A percentile compares a stretch with the other conserved stretches of the same genome.
phyloP scores from a whole-genome alignment of 2,113 vertebrate genomes.

The Centrocercus urophasianus region DNA sequence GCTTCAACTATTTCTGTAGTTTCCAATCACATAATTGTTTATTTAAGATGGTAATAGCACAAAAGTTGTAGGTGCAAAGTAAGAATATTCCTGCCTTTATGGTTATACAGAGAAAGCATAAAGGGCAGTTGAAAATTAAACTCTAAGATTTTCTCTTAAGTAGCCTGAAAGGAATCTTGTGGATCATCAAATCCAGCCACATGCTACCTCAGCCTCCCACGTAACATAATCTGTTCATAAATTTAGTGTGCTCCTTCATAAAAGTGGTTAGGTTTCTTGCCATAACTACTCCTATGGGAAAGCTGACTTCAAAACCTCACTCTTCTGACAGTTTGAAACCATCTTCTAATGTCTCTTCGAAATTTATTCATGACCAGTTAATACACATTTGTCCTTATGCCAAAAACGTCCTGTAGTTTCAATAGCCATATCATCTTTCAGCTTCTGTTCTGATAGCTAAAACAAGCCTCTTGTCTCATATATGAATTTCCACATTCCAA shows the following conservation, averaged over 20 bases:
- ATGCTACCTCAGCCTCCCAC: background rate
- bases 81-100: background rate
- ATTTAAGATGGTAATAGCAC: background rate
- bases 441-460: slow-evolving; percentile 16
- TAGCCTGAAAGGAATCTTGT: background rate
- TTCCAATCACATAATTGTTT: background rate
- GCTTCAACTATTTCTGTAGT: background rate
- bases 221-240: slow-evolving; percentile 32
- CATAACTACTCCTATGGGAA: slow-evolving; percentile 33
- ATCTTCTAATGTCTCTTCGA: slow-evolving; percentile 3
- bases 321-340: slow-evolving; percentile 27
- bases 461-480: rapidly evolving
- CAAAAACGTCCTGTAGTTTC: slow-evolving; percentile 6
- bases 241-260: slow-evolving; percentile 18
- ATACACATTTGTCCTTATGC: slow-evolving; percentile 12
- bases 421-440: background rate
- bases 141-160: background rate
- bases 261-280: slow-evolving; percentile 11
- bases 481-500: background rate
- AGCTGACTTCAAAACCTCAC: slow-evolving; percentile 1
- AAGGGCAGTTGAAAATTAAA: background rate
- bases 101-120: background rate
- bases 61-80: background rate
- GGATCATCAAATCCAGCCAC: background rate
- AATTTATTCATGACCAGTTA: slow-evolving; percentile 14